Evolutionary conservation across 2,113 vertebrate species (phyloP).

Genomic region (Lepidothrix coronata): DNA sequence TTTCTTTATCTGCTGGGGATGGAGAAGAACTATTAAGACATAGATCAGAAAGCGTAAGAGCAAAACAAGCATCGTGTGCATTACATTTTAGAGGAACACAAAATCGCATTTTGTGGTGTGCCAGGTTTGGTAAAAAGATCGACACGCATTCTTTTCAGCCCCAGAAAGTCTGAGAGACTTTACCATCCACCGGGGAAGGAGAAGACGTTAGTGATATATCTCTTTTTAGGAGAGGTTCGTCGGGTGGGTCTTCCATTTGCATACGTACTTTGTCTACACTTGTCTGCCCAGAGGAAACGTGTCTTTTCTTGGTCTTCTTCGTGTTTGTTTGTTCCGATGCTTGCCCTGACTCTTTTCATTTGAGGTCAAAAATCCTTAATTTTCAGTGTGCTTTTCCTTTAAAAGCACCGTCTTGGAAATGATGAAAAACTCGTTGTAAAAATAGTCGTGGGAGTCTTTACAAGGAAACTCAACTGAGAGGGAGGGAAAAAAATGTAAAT

Average conservation of each 20-base stretch:
- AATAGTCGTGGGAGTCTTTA: background rate
- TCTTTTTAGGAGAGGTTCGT: slow-evolving; percentile 4
- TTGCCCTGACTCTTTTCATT: background rate
- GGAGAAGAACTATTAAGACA: slow-evolving; percentile 63
- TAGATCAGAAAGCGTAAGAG: slow-evolving; percentile 61
- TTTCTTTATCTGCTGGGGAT: slow-evolving; percentile 58
- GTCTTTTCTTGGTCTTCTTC: background rate
- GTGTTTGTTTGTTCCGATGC: background rate
- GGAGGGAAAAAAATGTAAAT: background rate
- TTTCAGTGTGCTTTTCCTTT: slow-evolving; percentile 9
- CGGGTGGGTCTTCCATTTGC: background rate
- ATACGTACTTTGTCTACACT: background rate
- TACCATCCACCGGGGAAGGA: background rate
- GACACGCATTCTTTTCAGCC: slow-evolving; percentile 27
- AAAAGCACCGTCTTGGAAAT: background rate
- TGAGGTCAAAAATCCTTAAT: background rate
- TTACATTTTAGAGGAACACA: slow-evolving; percentile 16
- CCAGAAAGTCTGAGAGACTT: slow-evolving; percentile 14
- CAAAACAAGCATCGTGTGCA: slow-evolving; percentile 43
- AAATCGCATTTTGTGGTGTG: slow-evolving; percentile 47
- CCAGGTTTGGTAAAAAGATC: slow-evolving; percentile 39
- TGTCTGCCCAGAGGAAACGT: background rate
- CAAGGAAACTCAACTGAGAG: background rate
- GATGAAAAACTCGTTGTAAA: background rate
- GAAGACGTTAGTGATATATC: background rate